Conservation (phyloP, 2,797 vertebrate genomes). For the Lepidocolaptes lacrymiger region DNA sequence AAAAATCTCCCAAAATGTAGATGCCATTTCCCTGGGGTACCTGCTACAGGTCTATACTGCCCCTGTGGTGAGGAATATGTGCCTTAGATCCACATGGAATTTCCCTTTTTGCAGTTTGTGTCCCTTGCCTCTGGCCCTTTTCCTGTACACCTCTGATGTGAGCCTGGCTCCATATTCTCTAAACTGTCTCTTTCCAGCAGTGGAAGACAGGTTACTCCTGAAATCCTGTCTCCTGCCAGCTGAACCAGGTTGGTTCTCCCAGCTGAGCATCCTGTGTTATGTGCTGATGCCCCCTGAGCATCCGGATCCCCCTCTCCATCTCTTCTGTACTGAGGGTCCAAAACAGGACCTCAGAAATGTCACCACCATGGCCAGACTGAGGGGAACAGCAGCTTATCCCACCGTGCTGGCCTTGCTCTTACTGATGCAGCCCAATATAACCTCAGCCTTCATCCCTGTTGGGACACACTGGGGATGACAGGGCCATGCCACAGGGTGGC, state of each 20-base stretch:
- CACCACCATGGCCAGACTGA: not conserved
- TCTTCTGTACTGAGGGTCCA: not conserved
- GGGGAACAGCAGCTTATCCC: not conserved
- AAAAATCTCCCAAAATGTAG: not conserved
- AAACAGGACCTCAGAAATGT: not conserved
- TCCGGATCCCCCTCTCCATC: no score
- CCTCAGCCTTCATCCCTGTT: not conserved
- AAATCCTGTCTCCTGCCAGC: not conserved
- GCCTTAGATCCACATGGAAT: not conserved
- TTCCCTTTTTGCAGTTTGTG: not conserved
- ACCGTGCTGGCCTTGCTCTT: not conserved
- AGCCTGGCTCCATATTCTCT: not conserved
- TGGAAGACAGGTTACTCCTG: not conserved
- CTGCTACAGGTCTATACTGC: not conserved
- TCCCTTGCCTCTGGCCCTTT: not conserved
- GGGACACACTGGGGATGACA: not conserved
- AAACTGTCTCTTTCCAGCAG: not conserved
- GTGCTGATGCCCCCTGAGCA: not conserved
- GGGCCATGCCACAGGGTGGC: not conserved
- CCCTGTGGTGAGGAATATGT: not conserved
- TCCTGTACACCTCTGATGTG: rapidly evolving
- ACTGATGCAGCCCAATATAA: not conserved
- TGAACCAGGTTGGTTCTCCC: not conserved
- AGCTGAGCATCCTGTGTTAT: not conserved
- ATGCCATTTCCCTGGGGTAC: not conserved